phyloP scores from a whole-genome alignment of 2,888 invertebrate species.

The Hypselothyrea guttata region DNA sequence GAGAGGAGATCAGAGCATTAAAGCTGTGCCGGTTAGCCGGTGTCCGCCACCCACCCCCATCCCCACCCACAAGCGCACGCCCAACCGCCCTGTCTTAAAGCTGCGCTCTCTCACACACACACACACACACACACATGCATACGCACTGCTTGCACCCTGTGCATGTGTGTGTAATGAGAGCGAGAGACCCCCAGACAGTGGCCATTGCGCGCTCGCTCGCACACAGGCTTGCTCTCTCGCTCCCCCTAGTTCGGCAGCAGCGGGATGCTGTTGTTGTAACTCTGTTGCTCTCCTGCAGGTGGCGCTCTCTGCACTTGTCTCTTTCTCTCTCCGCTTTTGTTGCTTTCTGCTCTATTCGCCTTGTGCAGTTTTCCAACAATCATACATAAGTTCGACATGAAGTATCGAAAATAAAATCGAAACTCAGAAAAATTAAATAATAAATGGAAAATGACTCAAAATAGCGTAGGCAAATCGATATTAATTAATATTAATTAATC shows the following conservation, averaged over 20 bases:
- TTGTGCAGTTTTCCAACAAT: constrained; percentile 44
- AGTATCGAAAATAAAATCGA: too few species aligned
- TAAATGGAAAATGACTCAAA: too few species aligned
- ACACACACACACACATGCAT: neutral
- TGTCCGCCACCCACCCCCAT: constrained; percentile 52
- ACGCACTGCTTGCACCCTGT: constrained; percentile 1
- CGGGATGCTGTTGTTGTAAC: constrained; percentile 51
- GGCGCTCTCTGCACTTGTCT: constrained; percentile 56
- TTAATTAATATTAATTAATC: too few species aligned
- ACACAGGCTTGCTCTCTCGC: constrained; percentile 18
- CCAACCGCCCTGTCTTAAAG: too few species aligned
- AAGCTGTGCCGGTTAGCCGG: constrained; percentile 26
- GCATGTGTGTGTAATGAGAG: constrained; percentile 3
- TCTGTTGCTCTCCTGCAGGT: constrained; percentile 60
- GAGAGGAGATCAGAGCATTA: constrained; percentile 43
- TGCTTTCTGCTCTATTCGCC: constrained; percentile 32
- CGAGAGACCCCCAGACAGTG: constrained; percentile 6
- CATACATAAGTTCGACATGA: too few species aligned
- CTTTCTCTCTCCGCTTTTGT: constrained; percentile 29
- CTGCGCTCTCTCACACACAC: constrained; percentile 3
- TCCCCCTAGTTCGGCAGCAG: constrained; percentile 6
- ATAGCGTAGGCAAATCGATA: too few species aligned
- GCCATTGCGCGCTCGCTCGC: constrained; percentile 13
- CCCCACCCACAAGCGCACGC: too few species aligned
- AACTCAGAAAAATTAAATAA: too few species aligned